Evolutionary conservation across 2,888 invertebrate genomes (phyloP).

Genomic region (Acronicta leporina): DNA sequence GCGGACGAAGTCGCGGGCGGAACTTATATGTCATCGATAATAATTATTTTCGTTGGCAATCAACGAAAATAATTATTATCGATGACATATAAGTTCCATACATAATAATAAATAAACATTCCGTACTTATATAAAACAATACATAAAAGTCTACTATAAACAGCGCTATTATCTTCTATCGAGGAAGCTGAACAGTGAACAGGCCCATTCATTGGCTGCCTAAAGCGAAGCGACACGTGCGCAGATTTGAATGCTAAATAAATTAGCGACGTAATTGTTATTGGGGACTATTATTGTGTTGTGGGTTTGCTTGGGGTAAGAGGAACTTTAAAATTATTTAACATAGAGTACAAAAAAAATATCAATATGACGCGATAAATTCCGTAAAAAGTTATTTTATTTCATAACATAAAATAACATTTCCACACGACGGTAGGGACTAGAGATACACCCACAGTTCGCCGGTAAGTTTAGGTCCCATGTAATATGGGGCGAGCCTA

Average conservation of each 20-base stretch:
- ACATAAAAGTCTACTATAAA: slow-evolving; percentile 12
- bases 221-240: slow-evolving; percentile 31
- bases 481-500: too few species aligned
- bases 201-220: slow-evolving; percentile 39
- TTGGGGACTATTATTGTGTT: slow-evolving; percentile 10
- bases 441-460: too few species aligned
- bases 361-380: too few species aligned
- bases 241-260: slow-evolving; percentile 35
- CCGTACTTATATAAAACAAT: background rate
- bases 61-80: slow-evolving; percentile 22
- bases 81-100: slow-evolving; percentile 19
- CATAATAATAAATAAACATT: background rate
- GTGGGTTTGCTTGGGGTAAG: slow-evolving; percentile 14
- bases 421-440: too few species aligned
- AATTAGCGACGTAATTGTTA: slow-evolving; percentile 37
- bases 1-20: too few species aligned
- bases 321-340: too few species aligned
- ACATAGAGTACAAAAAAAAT: too few species aligned
- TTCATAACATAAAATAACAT: too few species aligned
- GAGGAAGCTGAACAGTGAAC: slow-evolving; percentile 36
- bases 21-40: too few species aligned
- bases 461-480: too few species aligned
- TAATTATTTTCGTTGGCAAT: too few species aligned
- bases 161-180: slow-evolving; percentile 39
- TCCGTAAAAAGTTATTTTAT: too few species aligned